A percentile compares a stretch with the other conserved stretches of the same genome.
These are phyloP conservation scores for Corythaeola cristata DNA, from an alignment of 2,113 vertebrate genomes.

Conservation along the genomic window DNA sequence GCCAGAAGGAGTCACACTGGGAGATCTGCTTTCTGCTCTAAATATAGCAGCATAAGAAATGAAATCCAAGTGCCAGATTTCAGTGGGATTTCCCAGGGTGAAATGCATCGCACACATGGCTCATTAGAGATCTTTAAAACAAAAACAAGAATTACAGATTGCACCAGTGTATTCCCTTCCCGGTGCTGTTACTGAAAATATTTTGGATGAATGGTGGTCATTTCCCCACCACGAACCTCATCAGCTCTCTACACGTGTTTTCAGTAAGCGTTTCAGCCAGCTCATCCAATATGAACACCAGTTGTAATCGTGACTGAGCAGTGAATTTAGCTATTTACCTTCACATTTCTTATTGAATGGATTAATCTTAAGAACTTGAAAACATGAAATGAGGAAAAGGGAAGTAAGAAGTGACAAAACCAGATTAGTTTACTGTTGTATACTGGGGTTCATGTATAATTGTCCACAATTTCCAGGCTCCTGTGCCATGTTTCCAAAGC, in stretches of 20 bases:
- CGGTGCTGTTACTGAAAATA: background rate
- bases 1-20: constrained; percentile 48
- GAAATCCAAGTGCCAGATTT: constrained; percentile 57
- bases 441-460: background rate
- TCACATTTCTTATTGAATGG: background rate
- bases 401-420: background rate
- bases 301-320: background rate
- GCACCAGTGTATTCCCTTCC: constrained; percentile 26
- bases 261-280: background rate
- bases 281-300: background rate
- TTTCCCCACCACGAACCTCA: constrained; percentile 23
- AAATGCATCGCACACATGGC: constrained; percentile 41
- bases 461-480: background rate
- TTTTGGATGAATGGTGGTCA: constrained; percentile 41
- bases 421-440: background rate
- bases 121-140: constrained; percentile 62
- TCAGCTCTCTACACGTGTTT: background rate
- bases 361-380: background rate
- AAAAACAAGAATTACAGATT: constrained; percentile 22
- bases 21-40: constrained; percentile 63
- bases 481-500: background rate
- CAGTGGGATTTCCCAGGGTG: constrained; percentile 65
- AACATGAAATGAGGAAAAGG: background rate
- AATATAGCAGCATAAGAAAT: constrained; percentile 50
- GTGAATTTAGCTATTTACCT: background rate